Percentiles rank a stretch among this genome's conserved stretches.
Evolutionary conservation across 2,888 invertebrate genomes (phyloP).

Genomic region (Scaptomyza cyrtandrae): DNA sequence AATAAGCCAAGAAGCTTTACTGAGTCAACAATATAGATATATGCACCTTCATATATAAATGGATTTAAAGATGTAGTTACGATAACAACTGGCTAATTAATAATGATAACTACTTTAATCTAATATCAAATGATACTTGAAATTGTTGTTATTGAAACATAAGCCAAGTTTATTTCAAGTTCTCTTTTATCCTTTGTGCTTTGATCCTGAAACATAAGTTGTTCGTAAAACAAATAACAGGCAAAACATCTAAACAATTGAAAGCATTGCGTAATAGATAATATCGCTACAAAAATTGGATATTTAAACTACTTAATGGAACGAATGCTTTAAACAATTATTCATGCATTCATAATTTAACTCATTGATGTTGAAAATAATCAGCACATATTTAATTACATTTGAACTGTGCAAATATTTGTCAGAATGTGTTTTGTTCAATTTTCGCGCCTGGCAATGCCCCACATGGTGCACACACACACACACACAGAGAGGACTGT

Average conservation of each 20-base stretch:
- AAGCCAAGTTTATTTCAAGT: no score
- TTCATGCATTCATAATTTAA: neutral
- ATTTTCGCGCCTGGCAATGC: slow-evolving; percentile 14
- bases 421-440: slow-evolving; percentile 10
- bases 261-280: neutral
- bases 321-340: neutral
- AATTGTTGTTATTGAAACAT: no score
- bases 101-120: no score
- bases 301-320: neutral
- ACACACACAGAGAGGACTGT: neutral
- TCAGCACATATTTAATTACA: slow-evolving; percentile 10
- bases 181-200: no score
- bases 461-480: slow-evolving; percentile 4
- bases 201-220: no score
- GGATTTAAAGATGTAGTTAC: no score
- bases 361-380: slow-evolving; percentile 14
- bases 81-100: no score
- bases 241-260: no score
- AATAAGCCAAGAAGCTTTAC: neutral
- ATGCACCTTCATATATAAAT: neutral
- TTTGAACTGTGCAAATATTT: slow-evolving; percentile 21
- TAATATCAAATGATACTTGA: no score
- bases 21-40: neutral
- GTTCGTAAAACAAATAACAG: no score
- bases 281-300: neutral